Conservation (phyloP, 2,113 vertebrate species). For the Deroptyus accipitrinus region DNA sequence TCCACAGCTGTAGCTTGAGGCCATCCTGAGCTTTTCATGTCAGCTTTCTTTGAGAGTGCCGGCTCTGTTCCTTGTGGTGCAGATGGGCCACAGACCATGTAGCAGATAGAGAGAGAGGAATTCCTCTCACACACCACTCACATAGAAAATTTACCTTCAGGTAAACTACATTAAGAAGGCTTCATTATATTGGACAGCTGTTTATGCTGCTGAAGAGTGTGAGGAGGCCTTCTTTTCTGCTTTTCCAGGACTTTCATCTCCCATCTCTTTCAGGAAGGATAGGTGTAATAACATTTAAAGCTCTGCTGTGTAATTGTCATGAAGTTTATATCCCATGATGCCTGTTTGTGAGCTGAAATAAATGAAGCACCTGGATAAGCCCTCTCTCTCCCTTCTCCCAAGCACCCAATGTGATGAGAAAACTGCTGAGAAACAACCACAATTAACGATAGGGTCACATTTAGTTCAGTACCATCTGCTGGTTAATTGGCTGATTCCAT, state of each 20-base stretch:
- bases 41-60: not conserved
- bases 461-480: constrained; percentile 76
- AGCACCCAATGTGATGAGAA: constrained; percentile 61
- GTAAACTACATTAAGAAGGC: constrained; percentile 7
- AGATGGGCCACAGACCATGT: constrained; percentile 25
- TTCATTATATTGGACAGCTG: constrained; percentile 43
- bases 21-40: constrained; percentile 50
- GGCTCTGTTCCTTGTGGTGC: not conserved
- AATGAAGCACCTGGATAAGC: constrained; percentile 31
- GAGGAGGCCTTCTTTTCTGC: constrained; percentile 18
- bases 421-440: constrained; percentile 73
- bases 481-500: constrained; percentile 78
- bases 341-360: constrained; percentile 64
- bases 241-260: constrained; percentile 44
- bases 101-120: not conserved
- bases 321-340: constrained; percentile 41
- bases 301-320: constrained; percentile 16
- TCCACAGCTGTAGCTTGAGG: constrained; percentile 35
- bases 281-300: constrained; percentile 10
- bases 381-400: not conserved
- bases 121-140: constrained; percentile 24
- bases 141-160: constrained; percentile 42
- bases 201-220: constrained; percentile 21
- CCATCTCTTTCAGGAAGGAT: constrained; percentile 3
- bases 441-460: constrained; percentile 73